Conservation (phyloP, 2,113 vertebrate genomes). For the Callospermophilus lateralis region DNA sequence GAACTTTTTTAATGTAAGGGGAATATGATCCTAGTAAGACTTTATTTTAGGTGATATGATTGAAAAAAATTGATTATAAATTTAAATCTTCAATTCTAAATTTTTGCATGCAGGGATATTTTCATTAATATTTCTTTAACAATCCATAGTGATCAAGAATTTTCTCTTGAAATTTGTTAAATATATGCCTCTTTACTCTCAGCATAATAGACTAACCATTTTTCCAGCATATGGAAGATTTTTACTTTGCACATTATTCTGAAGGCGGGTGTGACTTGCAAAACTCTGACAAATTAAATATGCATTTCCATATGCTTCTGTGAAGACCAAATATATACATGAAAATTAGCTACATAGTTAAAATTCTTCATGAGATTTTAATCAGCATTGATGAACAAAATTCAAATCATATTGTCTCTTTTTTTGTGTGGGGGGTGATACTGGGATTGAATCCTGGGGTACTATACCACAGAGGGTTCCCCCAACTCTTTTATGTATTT, state of each 20-base stretch:
- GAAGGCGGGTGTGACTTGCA: constrained; percentile 72
- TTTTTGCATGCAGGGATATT: not conserved
- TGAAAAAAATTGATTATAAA: constrained; percentile 21
- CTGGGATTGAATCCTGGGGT: too few species aligned
- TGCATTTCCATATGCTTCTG: constrained; percentile 81
- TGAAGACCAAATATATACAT: constrained; percentile 74
- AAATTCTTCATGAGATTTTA: constrained; percentile 65
- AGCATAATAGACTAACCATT: constrained; percentile 59
- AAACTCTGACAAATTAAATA: constrained; percentile 82
- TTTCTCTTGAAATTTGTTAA: constrained; percentile 12
- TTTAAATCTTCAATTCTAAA: not conserved
- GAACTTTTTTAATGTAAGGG: not conserved
- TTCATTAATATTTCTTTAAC: not conserved
- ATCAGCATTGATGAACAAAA: constrained; percentile 47
- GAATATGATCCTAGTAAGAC: not conserved
- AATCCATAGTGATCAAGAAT: not conserved
- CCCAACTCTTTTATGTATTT: too few species aligned
- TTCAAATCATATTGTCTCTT: not conserved
- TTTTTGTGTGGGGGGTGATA: too few species aligned
- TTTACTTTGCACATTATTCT: constrained; percentile 74
- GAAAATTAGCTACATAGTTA: constrained; percentile 56
- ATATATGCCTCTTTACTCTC: constrained; percentile 7
- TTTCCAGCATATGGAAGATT: constrained; percentile 73
- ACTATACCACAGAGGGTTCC: too few species aligned
- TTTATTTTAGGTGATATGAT: not conserved